Evolutionary conservation across 1,140 invertebrate species (phyloP).

Genomic region (Anoplophora glabripennis): DNA sequence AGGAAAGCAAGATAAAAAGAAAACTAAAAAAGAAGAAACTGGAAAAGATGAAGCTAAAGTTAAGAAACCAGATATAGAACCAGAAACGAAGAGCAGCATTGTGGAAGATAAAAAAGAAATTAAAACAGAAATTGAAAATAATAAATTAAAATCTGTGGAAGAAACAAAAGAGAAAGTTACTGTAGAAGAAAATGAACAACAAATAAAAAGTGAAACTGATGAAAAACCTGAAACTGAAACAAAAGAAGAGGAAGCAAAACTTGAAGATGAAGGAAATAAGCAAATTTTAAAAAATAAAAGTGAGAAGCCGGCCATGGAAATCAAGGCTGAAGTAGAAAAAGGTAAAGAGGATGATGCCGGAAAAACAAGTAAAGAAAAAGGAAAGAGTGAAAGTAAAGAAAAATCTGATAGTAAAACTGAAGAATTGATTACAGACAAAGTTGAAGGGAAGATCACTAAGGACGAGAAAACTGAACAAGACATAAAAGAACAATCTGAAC

Average conservation of each 20-base stretch:
- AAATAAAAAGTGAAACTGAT: not conserved
- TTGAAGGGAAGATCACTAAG: not conserved
- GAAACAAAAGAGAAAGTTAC: constrained; percentile 11
- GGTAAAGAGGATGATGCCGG: not conserved
- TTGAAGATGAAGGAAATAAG: not conserved
- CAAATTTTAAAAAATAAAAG: not conserved
- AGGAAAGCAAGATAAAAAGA: constrained; percentile 4
- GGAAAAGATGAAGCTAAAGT: constrained; percentile 5
- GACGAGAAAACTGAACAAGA: not conserved
- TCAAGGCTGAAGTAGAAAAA: not conserved
- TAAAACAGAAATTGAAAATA: constrained; percentile 5
- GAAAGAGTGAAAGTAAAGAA: not conserved
- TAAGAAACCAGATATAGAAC: not conserved
- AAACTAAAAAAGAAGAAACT: constrained; percentile 7
- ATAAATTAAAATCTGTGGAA: not conserved
- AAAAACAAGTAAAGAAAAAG: not conserved
- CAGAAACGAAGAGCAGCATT: not conserved
- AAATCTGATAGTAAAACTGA: not conserved
- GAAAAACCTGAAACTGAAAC: not conserved
- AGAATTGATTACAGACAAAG: not conserved
- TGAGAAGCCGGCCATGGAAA: not conserved
- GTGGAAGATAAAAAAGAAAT: constrained; percentile 3
- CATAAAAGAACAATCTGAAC: no score
- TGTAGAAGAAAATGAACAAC: constrained; percentile 1
- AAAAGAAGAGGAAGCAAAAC: not conserved